Evolutionary conservation across 2,888 invertebrate species (phyloP), one percentile per base, ranked within the genome.

Genomic region (Drosophila multiciliata): DNA sequence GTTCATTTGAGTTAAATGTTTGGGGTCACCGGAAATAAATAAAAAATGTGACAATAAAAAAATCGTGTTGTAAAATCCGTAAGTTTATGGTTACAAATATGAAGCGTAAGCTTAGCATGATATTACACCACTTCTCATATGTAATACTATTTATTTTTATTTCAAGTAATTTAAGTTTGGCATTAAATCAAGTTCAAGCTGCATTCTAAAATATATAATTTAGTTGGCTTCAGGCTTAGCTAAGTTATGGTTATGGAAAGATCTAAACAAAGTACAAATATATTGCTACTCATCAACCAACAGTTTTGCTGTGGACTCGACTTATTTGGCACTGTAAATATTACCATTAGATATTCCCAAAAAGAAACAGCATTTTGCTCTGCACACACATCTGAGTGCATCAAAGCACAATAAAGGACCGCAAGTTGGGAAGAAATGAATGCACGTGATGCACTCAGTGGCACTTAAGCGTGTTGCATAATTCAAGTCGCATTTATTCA

Each of bases 381-480:
- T 40, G 45, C 42, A 49, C 23, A 54, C 33, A 35, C 20, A 50
- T 38, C 15, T 48, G 32, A 12, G 20, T 35, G 20, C 58, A 50
- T 33, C 32, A 36, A 48, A 9, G 32, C 15, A 49, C 48, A 36
- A 20, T 23, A 38, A 62, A 49, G 33, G 40, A 40, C 38, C 35
- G 15, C 33, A n/a, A 52, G 32, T 29, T 26, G 26, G n/a, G 38
- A 62, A 50, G 55, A 58, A 48, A 36, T 59, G 52, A 59, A 70
- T 69, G 55, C 59, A 52, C 33, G 55, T 57, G 73, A 38, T 70
- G 71, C 75, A 74, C 59, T 54, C 62, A 65, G 65, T 65, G 78
- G 78, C 89, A 90, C 84, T 88, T 86, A 90, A 83, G 74, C 73
- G 89, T 81, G 77, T 73, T 86, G 86, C 89, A 86, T 86, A 88